Evolutionary conservation across 1,140 invertebrate species (phyloP).

Genomic region (Steinernema feltiae): DNA sequence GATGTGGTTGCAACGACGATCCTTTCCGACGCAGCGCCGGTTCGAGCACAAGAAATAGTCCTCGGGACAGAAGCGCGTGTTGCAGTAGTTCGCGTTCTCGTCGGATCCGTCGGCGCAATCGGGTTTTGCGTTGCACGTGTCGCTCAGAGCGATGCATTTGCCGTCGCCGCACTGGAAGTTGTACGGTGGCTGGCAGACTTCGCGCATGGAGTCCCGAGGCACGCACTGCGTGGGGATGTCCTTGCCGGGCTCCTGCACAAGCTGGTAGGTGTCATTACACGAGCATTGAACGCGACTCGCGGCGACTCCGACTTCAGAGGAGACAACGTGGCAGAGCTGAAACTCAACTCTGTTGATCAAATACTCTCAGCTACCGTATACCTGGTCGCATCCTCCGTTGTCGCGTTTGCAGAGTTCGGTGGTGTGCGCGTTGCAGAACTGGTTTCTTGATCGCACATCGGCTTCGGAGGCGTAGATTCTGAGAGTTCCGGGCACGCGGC

Average conservation of each 20-base stretch:
- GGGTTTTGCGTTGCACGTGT: conserved; percentile 83
- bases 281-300: conserved; percentile 46
- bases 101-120: conserved; percentile 89
- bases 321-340: conserved; percentile 26
- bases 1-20: conserved; percentile 63
- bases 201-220: conserved; percentile 74
- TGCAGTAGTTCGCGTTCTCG: conserved; percentile 83
- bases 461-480: conserved; percentile 65
- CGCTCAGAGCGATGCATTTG: conserved; percentile 56
- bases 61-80: conserved; percentile 48
- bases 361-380: conserved; percentile 60
- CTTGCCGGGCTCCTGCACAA: conserved; percentile 72
- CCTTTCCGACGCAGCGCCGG: conserved; percentile 67
- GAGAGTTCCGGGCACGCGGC: conserved; percentile 68
- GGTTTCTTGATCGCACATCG: conserved; percentile 45
- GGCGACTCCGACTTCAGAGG: conserved; percentile 40
- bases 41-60: conserved; percentile 70
- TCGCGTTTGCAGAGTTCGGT: conserved; percentile 79
- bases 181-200: conserved; percentile 56
- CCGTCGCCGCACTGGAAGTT: conserved; percentile 65
- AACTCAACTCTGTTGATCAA: not conserved
- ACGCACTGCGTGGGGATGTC: conserved; percentile 55
- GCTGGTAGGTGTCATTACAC: conserved; percentile 69
- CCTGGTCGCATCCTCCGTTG: conserved; percentile 91
- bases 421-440: conserved; percentile 59